A percentile compares a stretch with the other conserved stretches of the same genome.
phyloP scores from a whole-genome alignment of 2,797 vertebrate species.

The Macropodus opercularis region DNA sequence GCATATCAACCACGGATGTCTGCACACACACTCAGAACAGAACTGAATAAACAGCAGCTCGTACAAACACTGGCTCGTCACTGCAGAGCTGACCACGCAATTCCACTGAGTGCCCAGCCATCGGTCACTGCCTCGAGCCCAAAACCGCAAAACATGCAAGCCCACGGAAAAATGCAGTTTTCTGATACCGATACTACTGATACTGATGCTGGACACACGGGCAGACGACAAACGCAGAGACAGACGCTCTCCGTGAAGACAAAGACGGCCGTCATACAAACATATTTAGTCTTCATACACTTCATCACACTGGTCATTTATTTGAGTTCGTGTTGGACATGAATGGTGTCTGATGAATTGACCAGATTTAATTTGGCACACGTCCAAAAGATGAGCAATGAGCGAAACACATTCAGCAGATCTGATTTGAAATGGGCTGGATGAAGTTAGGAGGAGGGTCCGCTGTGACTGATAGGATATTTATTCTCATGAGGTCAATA shows the following conservation, averaged over 20 bases:
- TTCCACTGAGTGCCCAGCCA: slow-evolving; percentile 34
- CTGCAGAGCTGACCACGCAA: slow-evolving; percentile 39
- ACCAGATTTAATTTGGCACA: slow-evolving; percentile 68
- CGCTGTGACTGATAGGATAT: slow-evolving; percentile 37
- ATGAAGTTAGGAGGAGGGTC: slow-evolving; percentile 45
- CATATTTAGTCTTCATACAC: slow-evolving; percentile 70
- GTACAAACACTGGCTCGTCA: slow-evolving; percentile 41
- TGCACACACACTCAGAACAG: slow-evolving; percentile 34
- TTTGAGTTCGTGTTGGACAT: slow-evolving; percentile 61
- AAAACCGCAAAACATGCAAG: slow-evolving; percentile 44
- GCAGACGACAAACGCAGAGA: slow-evolving; percentile 3
- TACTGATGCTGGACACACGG: not conserved
- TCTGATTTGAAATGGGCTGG: slow-evolving; percentile 64
- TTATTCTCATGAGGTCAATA: slow-evolving; percentile 23
- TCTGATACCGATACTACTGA: slow-evolving; percentile 8
- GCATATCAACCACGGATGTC: slow-evolving; percentile 41
- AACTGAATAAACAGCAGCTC: slow-evolving; percentile 46
- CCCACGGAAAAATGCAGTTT: slow-evolving; percentile 35
- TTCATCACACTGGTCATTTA: slow-evolving; percentile 75
- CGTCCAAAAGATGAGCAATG: slow-evolving; percentile 63
- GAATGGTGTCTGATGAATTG: slow-evolving; percentile 70
- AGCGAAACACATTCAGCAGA: slow-evolving; percentile 54
- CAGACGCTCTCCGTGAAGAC: slow-evolving; percentile 43
- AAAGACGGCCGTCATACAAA: slow-evolving; percentile 49
- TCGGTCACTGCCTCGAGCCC: slow-evolving; percentile 18